Conservation (phyloP, 2,888 invertebrate genomes). For the Nephrotoma guestfalica region DNA sequence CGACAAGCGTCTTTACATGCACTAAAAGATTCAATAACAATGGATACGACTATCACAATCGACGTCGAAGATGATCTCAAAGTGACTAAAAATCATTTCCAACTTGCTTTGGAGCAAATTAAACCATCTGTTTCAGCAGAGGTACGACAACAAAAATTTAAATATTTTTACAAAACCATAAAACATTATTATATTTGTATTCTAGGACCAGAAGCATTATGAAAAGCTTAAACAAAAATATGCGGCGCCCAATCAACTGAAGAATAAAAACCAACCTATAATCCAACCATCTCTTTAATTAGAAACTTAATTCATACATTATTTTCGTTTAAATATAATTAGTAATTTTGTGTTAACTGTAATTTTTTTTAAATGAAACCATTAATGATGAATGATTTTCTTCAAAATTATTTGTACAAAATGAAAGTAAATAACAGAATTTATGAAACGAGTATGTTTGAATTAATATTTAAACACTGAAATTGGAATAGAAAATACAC, state of each 20-base stretch:
- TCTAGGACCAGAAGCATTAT: conserved; percentile 59
- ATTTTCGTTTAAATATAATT: background rate
- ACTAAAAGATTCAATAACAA: conserved; percentile 57
- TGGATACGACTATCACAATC: conserved; percentile 29
- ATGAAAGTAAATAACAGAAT: background rate
- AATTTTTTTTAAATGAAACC: background rate
- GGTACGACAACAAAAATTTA: conserved; percentile 27
- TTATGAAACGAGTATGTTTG: background rate
- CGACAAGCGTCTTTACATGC: conserved; percentile 74
- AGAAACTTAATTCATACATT: conserved; percentile 1
- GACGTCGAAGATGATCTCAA: conserved; percentile 37
- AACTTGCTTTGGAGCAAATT: conserved; percentile 59
- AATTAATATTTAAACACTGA: background rate
- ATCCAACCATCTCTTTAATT: background rate
- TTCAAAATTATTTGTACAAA: background rate
- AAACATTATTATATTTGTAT: conserved; percentile 10
- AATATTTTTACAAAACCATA: background rate
- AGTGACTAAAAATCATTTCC: conserved; percentile 58
- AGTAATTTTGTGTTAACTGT: background rate
- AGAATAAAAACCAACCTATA: background rate
- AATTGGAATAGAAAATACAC: background rate
- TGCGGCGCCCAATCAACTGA: conserved; percentile 24
- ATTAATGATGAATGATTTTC: background rate
- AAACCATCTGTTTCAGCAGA: conserved; percentile 75
- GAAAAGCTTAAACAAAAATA: conserved; percentile 56